A percentile compares a stretch with the other conserved stretches of the same genome.
phyloP scores from a whole-genome alignment of 2,797 vertebrate species.

The Buceros bicornis region DNA sequence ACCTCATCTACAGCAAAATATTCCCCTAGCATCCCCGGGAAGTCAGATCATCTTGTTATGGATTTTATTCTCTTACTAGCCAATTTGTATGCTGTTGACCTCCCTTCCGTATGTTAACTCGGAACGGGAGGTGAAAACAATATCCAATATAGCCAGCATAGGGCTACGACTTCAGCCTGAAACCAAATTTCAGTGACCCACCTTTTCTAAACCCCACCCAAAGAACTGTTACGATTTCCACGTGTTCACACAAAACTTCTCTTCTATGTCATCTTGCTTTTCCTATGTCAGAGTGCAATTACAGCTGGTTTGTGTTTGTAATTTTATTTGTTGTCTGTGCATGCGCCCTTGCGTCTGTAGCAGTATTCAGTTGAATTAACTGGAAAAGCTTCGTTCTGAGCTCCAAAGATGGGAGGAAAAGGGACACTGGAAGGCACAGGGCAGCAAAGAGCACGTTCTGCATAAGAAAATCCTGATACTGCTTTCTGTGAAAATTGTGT shows the following conservation, averaged over 20 bases:
- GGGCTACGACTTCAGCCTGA: slow-evolving; percentile 25
- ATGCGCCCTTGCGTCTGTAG: background rate
- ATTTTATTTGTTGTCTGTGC: background rate
- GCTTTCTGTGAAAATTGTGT: background rate
- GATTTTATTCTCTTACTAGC: slow-evolving; percentile 17
- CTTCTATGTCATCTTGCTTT: background rate
- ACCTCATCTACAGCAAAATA: slow-evolving; percentile 48
- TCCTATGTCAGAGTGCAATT: background rate
- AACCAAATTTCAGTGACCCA: slow-evolving; percentile 16
- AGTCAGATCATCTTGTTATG: slow-evolving; percentile 10
- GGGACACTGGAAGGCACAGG: background rate
- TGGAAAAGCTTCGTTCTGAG: background rate
- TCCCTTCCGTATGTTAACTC: slow-evolving; percentile 38
- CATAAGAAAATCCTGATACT: background rate
- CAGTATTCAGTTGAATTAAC: background rate
- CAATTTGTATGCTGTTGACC: slow-evolving; percentile 17
- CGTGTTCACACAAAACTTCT: background rate
- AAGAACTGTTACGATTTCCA: slow-evolving; percentile 26
- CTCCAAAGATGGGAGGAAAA: background rate
- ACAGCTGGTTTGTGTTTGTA: background rate
- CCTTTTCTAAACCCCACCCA: background rate
- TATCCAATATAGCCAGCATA: slow-evolving; percentile 5
- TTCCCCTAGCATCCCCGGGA: slow-evolving; percentile 50
- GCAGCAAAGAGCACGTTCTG: background rate
- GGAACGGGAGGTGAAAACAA: slow-evolving; percentile 15